Base-by-base conservation (phyloP, 1,140 invertebrate genomes). In the Laupala kohalensis region DNA sequence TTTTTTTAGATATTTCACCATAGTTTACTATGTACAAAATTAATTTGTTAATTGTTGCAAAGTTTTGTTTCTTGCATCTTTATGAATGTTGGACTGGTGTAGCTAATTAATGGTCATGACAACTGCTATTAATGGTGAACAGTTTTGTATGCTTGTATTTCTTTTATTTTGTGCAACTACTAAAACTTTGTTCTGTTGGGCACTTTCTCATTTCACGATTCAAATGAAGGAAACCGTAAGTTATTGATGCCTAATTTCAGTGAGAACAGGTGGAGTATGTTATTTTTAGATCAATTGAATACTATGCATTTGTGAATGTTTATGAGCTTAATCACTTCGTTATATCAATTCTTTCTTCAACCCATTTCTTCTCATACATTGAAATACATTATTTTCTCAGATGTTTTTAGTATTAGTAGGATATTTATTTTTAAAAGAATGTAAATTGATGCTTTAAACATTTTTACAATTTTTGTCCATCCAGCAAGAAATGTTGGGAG, bases 181-280 rank as follows among this genome's bases (percentile, higher is more conserved):
- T 68, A 29, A 37, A 29, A 29, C 29, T 29, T 68, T 29, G 29
- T 29, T 23, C 27, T 67, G 70, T 67, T 70, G 69, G 29, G 30
- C 64, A 27, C 27, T 68, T 68, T 68, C 67, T 68, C 67, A 23
- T 68, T 72, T 73, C 69, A 73, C 69, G 69, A 65, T 64, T 28
- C 72, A 68, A 71, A 71, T 64, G 53, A 25, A 73, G 73, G 73
- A 73, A 73, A 73, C 73, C 73, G 73, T 73, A 73, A 73, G 73
- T 73, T 73, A 66, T 62, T n/a, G 69, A 70, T 70, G 63, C 23
- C 9, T 24, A 69, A 69, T 25, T 25, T 70, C 67, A 68, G 67
- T 29, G 19, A 29, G 29, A 29, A 9, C 26, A 68, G 67, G 67
- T 37, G 67, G 27, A 68, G 29, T 27, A 29, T 68, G 24, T 29